phyloP scores from a whole-genome alignment of 1,140 invertebrate genomes.

The Pseudomyrmex sp. region DNA sequence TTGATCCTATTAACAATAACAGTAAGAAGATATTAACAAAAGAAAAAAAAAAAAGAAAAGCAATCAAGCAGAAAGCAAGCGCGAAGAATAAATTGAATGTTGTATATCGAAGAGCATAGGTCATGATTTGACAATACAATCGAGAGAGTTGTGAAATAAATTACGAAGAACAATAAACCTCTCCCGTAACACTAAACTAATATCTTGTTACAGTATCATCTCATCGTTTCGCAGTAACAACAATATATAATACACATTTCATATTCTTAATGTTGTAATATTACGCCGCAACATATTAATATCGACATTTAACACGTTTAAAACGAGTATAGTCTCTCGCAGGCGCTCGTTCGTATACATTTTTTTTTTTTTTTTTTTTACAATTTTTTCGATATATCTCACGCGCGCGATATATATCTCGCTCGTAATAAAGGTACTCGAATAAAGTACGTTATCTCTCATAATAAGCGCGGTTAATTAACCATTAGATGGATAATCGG shows the following conservation, averaged over 20 bases:
- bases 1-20: slow-evolving; percentile 36
- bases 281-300: not conserved
- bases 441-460: slow-evolving; percentile 53
- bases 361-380: slow-evolving; percentile 3
- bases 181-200: not conserved
- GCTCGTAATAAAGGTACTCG: slow-evolving; percentile 44
- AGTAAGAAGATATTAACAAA: not conserved
- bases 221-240: slow-evolving; percentile 10
- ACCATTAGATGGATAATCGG: slow-evolving; percentile 42
- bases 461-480: slow-evolving; percentile 50
- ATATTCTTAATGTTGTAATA: not conserved
- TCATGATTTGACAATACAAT: not conserved
- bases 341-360: not conserved
- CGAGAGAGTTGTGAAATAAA: slow-evolving; percentile 31
- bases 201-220: slow-evolving; percentile 22
- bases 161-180: not conserved
- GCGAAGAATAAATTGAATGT: slow-evolving; percentile 16
- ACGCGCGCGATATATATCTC: slow-evolving; percentile 9
- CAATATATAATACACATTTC: not conserved
- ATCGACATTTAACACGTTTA: slow-evolving; percentile 1
- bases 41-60: slow-evolving; percentile 22
- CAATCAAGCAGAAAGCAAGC: slow-evolving; percentile 21
- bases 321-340: not conserved
- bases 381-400: not conserved
- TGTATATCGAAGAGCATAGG: not conserved